Percentiles rank a stretch among this genome's conserved stretches.
Evolutionary conservation across 92 coral and sea anemone genomes (phyloP).

Genomic region (Ricordea florida): DNA sequence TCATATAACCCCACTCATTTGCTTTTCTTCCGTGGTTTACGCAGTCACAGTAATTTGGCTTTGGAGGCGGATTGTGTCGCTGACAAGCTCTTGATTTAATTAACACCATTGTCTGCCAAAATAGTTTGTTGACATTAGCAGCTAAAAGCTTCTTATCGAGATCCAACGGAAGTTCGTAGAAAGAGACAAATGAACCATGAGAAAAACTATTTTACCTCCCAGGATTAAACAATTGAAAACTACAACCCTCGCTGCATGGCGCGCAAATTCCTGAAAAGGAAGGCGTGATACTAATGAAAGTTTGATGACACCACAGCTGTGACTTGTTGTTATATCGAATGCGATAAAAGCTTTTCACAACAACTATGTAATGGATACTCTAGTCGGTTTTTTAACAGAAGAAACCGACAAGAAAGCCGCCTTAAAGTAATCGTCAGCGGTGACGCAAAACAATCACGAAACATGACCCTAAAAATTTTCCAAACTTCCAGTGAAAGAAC

Average conservation of each 20-base stretch:
- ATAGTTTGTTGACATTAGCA: slow-evolving; percentile 73
- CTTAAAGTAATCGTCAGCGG: slow-evolving; percentile 7
- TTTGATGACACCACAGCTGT: slow-evolving; percentile 35
- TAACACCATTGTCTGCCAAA: slow-evolving; percentile 62
- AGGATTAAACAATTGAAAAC: slow-evolving; percentile 1
- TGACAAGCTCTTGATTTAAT: slow-evolving; percentile 58
- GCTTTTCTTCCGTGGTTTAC: background rate
- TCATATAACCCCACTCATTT: too few relatives aligned
- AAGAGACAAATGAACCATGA: background rate
- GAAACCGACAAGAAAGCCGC: slow-evolving; percentile 36
- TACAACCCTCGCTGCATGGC: background rate
- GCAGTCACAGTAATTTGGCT: too few relatives aligned
- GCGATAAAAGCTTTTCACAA: slow-evolving; percentile 34
- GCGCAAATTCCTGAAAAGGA: background rate
- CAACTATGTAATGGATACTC: slow-evolving; percentile 39
- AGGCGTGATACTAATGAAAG: slow-evolving; percentile 38
- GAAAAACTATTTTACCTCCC: background rate
- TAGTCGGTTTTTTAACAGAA: slow-evolving; percentile 37
- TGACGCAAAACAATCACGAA: slow-evolving; percentile 12
- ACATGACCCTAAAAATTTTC: background rate
- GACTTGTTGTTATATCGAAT: slow-evolving; percentile 33
- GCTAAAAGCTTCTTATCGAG: slow-evolving; percentile 20
- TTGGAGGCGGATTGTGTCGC: too few relatives aligned
- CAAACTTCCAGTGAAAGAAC: background rate
- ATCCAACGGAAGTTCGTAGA: background rate